These are phyloP conservation scores for Mastomys natalensis DNA, from an alignment of 2,113 vertebrate species.

Conservation along the genomic window DNA sequence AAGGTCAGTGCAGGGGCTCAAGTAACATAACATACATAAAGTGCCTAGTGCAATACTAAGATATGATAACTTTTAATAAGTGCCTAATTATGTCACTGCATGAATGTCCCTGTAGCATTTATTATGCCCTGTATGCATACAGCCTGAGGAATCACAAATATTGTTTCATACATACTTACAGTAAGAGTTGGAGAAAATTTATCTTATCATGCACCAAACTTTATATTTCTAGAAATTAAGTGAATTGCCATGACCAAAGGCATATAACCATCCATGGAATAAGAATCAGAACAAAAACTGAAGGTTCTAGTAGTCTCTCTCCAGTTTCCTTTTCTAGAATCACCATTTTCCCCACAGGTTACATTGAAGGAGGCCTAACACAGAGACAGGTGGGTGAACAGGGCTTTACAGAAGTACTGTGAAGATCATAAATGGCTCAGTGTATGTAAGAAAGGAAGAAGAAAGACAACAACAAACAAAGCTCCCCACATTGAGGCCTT, in stretches of 20 bases:
- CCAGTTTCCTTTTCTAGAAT: not conserved
- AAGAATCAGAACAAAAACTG: slow-evolving; percentile 25
- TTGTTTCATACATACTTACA: slow-evolving; percentile 20
- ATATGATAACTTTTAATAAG: slow-evolving; percentile 6
- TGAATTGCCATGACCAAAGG: slow-evolving; percentile 24
- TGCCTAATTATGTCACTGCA: not conserved
- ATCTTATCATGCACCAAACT: slow-evolving; percentile 24
- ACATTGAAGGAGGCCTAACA: not conserved
- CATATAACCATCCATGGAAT: slow-evolving; percentile 20
- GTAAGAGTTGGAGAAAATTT: slow-evolving; percentile 19
- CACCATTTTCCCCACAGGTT: not conserved
- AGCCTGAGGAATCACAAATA: slow-evolving; percentile 18
- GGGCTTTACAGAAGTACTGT: not conserved
- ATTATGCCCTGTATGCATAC: not conserved
- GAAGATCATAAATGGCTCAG: not conserved
- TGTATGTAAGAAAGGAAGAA: not conserved
- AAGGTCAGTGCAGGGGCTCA: not conserved
- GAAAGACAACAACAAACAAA: not conserved
- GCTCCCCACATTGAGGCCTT: not conserved
- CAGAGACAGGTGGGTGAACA: not conserved
- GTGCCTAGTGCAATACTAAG: not conserved
- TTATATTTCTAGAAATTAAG: slow-evolving; percentile 29
- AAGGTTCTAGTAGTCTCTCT: slow-evolving; percentile 35
- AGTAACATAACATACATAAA: slow-evolving; percentile 1
- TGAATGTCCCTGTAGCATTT: slow-evolving; percentile 39